Evolutionary conservation across 2,888 invertebrate genomes (phyloP), one percentile per base, ranked within the genome.

Genomic region (Macrosoma leucophasiata): DNA sequence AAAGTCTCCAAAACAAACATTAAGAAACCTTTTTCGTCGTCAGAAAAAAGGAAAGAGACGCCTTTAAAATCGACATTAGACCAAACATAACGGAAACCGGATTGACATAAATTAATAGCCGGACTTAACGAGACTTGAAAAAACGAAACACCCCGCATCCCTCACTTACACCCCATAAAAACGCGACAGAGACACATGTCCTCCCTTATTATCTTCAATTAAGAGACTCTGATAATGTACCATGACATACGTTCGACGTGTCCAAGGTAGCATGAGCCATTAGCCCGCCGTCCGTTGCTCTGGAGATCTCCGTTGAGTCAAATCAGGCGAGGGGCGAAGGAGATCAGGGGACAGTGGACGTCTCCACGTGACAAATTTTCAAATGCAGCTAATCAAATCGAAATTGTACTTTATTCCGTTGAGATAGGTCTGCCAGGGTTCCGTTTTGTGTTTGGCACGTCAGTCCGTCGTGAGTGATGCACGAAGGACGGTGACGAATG

Each of bases 141-240:
- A 75, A 69, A 70, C 64, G 62, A 69, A 65, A 70, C 66, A 57
- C 53, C 57, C 53, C 52, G 42, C 53, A 66, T 71, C 70, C 69
- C 66, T 67, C 70, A 63, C 73, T 68, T 63, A 63, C 70, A 69
- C 70, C 62, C 78, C 74, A 78, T 78, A 79, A 79, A 77, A 78
- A 78, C 73, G 69, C 66, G 82, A 79, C 81, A 75, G 70, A 81
- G 82, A 81, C 78, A 81, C 69, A 81, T 81, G 79, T 76, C 77
- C 70, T 61, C 72, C 71, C 78, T 75, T 78, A 81, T 81, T 81
- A 82, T 82, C 78, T 78, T 81, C 82, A 82, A 82, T 82, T 82
- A 82, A 79, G 81, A 77, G 71, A 62, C 72, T 62, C 70, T 63
- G 79, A 81, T 81, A 82, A 78, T 76, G 64, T 68, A 65, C 67